Base-by-base conservation (phyloP, 1,140 invertebrate genomes). In the Globodera ellingtonae region DNA sequence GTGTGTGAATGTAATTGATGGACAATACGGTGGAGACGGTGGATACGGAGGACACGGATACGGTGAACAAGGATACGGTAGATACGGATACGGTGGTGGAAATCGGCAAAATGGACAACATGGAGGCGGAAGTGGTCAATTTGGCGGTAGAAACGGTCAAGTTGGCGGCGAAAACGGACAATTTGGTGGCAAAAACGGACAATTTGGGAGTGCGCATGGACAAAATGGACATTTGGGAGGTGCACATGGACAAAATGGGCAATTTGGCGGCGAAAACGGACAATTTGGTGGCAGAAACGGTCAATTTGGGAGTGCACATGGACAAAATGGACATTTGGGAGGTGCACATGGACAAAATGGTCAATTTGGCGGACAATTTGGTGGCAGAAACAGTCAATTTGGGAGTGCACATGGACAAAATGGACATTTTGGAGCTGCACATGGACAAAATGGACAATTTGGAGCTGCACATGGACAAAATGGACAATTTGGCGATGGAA, bases 1-100 rank as follows among this genome's bases (percentile, higher is more conserved):
- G 5, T 62, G 2, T 15, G 13, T 10, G 13, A n/a, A 13, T 18
- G 15, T 18, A 13, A 62, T 62, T 62, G 18, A 62, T 62, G 56
- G 15, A 62, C 56, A 62, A 62, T 62, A 18, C 56, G 18, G 56
- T 62, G 56, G 50, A 7, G 50, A 62, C 18, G 73, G 50, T 56
- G 73, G 73, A 1, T 75, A 48, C 52, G 73, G 65, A 8, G 73
- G 73, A 1, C 52, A 48, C 52, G 73, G 65, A 8, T 46, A 46
- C 18, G 48, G 72, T 52, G 48, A 35, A 35, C 35, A 35, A 35
- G 35, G 18, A 62, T 13, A 62, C 18, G 73, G 50, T 56, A 48
- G 73, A 1, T 75, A 48, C 52, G 73, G 65, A 8, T 46, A 46
- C 18, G 48, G 72, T 52, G 48, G 56, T 1, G 56, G 56, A 62